phyloP scores from a whole-genome alignment of 37 sponge, comb jelly and placozoan species.

The Axinella damicornis region DNA sequence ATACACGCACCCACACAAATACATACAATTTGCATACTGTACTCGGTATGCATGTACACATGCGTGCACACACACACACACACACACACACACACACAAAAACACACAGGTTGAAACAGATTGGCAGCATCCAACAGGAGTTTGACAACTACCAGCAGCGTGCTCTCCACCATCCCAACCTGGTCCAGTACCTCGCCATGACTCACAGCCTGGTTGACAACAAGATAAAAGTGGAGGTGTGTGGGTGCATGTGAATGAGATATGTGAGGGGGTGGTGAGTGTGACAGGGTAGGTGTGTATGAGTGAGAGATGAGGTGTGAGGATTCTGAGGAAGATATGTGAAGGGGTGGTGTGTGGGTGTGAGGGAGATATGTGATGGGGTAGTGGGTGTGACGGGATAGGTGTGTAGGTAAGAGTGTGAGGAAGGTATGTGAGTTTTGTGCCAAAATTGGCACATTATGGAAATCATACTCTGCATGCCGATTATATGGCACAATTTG shows the following conservation, averaged over 20 bases:
- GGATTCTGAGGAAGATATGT: no score
- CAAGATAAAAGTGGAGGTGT: conserved; percentile 65
- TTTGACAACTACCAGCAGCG: conserved; percentile 31
- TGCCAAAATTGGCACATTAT: no score
- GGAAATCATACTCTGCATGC: no score
- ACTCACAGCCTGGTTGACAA: conserved; percentile 23
- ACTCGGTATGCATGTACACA: neutral
- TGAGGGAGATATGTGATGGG: no score
- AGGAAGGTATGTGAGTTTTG: no score
- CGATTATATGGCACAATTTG: no score
- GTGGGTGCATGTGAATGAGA: neutral
- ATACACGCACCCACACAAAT: no score
- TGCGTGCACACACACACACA: neutral
- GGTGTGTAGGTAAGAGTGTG: no score
- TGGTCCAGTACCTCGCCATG: conserved; percentile 70
- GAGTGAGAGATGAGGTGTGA: no score
- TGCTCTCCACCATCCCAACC: conserved; percentile 49
- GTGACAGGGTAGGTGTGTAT: neutral
- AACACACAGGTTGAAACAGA: conserved; percentile 15
- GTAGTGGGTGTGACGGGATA: neutral
- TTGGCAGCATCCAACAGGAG: conserved; percentile 66
- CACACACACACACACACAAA: conserved; percentile 29
- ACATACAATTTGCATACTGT: neutral
- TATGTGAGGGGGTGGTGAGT: neutral
- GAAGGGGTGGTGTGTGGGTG: no score